Percentiles rank a stretch among this genome's conserved stretches.
Conservation (phyloP, 2,797 vertebrate genomes). For the Crax fasciolata region DNA sequence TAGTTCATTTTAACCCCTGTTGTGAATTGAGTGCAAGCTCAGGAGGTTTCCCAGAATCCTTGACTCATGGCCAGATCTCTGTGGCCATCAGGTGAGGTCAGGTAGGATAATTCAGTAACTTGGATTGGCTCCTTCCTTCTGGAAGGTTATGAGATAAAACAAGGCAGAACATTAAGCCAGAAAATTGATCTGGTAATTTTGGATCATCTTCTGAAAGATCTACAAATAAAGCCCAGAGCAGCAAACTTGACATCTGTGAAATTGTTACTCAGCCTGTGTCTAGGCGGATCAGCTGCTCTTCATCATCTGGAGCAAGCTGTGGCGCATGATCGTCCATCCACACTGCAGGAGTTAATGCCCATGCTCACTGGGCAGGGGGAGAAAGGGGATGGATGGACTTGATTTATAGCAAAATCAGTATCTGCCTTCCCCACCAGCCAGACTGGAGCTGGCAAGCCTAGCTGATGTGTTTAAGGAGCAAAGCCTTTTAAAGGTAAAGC, state of each 20-base stretch:
- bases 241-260: neutral
- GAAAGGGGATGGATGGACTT: neutral
- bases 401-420: neutral
- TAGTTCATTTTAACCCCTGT: neutral
- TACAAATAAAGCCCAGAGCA: neutral
- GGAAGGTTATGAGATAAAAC: neutral
- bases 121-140: neutral
- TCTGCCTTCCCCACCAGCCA: neutral
- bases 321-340: neutral
- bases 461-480: neutral
- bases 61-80: neutral
- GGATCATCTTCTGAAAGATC: neutral
- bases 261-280: neutral
- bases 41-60: neutral
- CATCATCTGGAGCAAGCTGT: constrained; percentile 15
- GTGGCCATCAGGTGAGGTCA: neutral
- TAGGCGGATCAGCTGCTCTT: constrained; percentile 19
- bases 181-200: constrained; percentile 7
- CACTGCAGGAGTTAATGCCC: neutral
- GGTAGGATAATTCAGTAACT: neutral
- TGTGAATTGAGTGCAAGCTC: neutral
- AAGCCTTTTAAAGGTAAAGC: constrained; percentile 11
- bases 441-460: neutral
- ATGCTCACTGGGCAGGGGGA: neutral
- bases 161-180: neutral